Evolutionary conservation across 1,140 invertebrate genomes (phyloP).

Genomic region (Caenorhabditis inopinata): DNA sequence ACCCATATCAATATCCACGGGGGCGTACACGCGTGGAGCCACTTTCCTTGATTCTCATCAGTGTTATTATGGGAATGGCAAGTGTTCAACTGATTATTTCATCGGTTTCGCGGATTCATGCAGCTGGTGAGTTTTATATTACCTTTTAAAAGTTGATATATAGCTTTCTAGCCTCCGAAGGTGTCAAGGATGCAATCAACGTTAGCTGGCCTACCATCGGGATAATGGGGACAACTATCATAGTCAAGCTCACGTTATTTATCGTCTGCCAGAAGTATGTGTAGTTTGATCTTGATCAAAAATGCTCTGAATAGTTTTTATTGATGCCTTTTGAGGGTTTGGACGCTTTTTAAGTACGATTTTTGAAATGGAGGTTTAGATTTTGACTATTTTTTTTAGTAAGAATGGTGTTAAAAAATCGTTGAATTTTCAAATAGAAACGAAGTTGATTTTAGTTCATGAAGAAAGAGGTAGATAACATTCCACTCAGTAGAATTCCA

Average conservation of each 20-base stretch:
- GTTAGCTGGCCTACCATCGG: conserved; percentile 58
- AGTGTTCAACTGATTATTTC: conserved; percentile 68
- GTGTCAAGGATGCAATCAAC: neutral
- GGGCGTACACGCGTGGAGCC: conserved; percentile 69
- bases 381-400: too few relatives aligned
- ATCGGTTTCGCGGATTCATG: conserved; percentile 48
- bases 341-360: too few relatives aligned
- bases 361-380: too few relatives aligned
- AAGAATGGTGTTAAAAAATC: too few relatives aligned
- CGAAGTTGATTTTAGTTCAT: too few relatives aligned
- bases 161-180: neutral
- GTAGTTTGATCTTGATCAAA: too few relatives aligned
- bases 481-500: too few relatives aligned
- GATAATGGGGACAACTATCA: conserved; percentile 67
- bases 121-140: neutral
- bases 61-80: conserved; percentile 69
- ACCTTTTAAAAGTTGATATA: neutral
- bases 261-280: conserved; percentile 65
- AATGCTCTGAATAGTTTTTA: too few relatives aligned
- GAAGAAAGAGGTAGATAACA: too few relatives aligned
- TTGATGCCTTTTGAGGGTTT: too few relatives aligned
- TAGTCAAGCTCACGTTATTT: conserved; percentile 67
- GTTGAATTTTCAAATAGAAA: too few relatives aligned
- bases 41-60: conserved; percentile 67
- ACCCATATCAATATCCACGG: conserved; percentile 69